Percentiles rank a stretch among this genome's conserved stretches.
phyloP scores from a whole-genome alignment of 1,140 invertebrate species.

The Parapsyche elsis region DNA sequence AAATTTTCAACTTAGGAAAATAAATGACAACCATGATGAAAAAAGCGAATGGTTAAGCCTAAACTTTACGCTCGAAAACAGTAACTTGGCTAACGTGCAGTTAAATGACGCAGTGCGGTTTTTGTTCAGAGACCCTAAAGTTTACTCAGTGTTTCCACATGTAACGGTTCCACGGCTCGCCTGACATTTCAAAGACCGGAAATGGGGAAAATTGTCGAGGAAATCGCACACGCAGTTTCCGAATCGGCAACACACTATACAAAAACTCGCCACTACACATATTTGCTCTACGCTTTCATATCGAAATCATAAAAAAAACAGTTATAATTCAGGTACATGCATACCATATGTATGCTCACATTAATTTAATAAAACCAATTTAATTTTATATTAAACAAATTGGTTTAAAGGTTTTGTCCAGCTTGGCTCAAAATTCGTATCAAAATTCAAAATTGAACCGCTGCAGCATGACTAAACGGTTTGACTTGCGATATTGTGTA shows the following conservation, averaged over 20 bases:
- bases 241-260: background rate
- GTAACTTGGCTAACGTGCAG: background rate
- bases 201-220: background rate
- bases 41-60: background rate
- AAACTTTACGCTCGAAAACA: background rate
- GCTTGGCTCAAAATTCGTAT: no score
- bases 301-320: no score
- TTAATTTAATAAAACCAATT: no score
- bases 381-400: no score
- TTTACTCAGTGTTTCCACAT: conserved; percentile 2
- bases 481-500: background rate
- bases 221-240: background rate
- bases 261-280: background rate
- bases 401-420: no score
- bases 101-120: conserved; percentile 27
- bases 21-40: no score
- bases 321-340: no score
- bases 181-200: conserved; percentile 9
- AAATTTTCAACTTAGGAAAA: no score
- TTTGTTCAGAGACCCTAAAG: conserved; percentile 7
- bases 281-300: no score
- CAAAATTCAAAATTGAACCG: no score
- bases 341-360: no score
- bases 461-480: conserved; percentile 9
- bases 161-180: background rate